phyloP scores from a whole-genome alignment of 64 coral and sea anemone species.

The Pocillopora damicornis region DNA sequence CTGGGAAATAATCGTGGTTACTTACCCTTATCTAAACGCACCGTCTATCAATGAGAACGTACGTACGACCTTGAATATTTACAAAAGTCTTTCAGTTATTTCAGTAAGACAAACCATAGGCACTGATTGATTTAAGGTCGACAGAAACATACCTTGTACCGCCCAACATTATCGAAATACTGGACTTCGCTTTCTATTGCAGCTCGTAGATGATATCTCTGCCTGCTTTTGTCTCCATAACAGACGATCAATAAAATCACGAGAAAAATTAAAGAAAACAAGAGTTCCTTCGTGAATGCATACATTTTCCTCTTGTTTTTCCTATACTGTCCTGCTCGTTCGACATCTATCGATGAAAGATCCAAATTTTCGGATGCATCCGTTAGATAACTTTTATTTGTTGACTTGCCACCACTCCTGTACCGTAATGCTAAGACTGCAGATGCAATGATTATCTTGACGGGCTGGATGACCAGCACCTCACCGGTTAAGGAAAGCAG shows the following conservation, averaged over 20 bases:
- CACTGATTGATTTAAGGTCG: no score
- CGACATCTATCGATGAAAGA: not conserved
- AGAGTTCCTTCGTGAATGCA: not conserved
- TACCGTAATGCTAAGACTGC: constrained; percentile 3
- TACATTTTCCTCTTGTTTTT: constrained; percentile 7
- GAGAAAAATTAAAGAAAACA: not conserved
- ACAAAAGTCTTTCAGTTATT: no score
- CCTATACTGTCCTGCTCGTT: not conserved
- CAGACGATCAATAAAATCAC: constrained; percentile 12
- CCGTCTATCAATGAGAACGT: no score
- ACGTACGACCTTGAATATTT: no score
- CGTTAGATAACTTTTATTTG: no score
- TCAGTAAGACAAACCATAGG: no score
- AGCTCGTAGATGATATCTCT: not conserved
- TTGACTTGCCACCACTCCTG: not conserved
- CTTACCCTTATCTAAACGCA: no score
- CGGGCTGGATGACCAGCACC: constrained; percentile 18
- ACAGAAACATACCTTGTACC: no score
- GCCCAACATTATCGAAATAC: not conserved
- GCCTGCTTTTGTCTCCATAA: not conserved
- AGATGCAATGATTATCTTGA: constrained; percentile 28
- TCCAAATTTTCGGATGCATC: not conserved
- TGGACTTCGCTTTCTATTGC: not conserved
- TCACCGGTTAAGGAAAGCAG: constrained; percentile 27
- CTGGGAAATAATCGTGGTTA: no score